Percentiles rank a stretch among this genome's conserved stretches.
Evolutionary conservation across 2,888 invertebrate genomes (phyloP).

Genomic region (Drosophila neonasuta): DNA sequence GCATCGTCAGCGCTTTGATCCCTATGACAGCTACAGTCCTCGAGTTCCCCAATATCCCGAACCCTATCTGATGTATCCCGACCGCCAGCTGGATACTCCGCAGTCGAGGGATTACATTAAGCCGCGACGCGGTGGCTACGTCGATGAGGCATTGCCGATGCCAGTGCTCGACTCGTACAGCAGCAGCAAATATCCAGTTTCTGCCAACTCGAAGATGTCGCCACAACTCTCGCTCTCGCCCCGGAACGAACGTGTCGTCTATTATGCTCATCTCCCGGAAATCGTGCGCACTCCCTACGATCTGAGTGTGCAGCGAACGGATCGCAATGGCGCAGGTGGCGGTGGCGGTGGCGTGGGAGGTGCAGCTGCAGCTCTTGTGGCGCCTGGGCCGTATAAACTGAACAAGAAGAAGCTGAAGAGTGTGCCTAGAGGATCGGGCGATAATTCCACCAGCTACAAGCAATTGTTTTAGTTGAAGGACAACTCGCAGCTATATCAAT

Average conservation of each 20-base stretch:
- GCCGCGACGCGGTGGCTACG: conserved; percentile 66
- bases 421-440: conserved; percentile 25
- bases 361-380: conserved; percentile 23
- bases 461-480: conserved; percentile 24
- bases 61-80: conserved; percentile 81
- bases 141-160: conserved; percentile 56
- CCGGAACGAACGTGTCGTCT: conserved; percentile 84
- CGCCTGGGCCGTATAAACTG: conserved; percentile 35
- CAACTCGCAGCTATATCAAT: background rate
- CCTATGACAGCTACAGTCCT: conserved; percentile 81
- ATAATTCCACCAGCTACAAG: conserved; percentile 57
- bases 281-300: conserved; percentile 84
- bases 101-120: conserved; percentile 77
- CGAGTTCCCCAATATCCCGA: conserved; percentile 80
- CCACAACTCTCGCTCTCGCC: conserved; percentile 31
- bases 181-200: conserved; percentile 50
- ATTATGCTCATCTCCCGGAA: conserved; percentile 88
- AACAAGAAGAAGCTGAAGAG: conserved; percentile 61
- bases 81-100: conserved; percentile 80
- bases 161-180: conserved; percentile 60
- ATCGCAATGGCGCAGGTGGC: conserved; percentile 36
- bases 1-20: conserved; percentile 80
- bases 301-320: conserved; percentile 26
- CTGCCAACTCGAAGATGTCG: conserved; percentile 61
- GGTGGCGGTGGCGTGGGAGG: background rate